These are phyloP conservation scores for Pandemis cinnamomeana DNA, from an alignment of 2,888 invertebrate species.

Conservation along the genomic window DNA sequence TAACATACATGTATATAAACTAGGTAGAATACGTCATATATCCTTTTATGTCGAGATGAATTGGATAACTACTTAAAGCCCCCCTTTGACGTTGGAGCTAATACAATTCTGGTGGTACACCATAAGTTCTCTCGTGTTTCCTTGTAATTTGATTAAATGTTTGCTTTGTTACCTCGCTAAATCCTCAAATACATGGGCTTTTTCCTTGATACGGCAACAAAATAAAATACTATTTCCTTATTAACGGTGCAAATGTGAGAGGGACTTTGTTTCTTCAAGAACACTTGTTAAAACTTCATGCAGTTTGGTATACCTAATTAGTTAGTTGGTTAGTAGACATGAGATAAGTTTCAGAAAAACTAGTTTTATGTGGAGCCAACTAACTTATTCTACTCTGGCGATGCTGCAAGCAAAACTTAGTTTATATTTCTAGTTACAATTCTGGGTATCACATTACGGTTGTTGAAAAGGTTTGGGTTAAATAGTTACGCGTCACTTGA, in stretches of 20 bases:
- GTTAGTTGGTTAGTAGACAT: too few relatives aligned
- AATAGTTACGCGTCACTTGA: too few relatives aligned
- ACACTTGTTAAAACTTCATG: neutral
- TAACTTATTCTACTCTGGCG: too few relatives aligned
- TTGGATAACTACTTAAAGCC: constrained; percentile 22
- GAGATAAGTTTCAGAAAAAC: too few relatives aligned
- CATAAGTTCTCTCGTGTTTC: constrained; percentile 36
- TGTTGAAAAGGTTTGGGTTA: too few relatives aligned
- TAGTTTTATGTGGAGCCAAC: too few relatives aligned
- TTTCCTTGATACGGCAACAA: constrained; percentile 19
- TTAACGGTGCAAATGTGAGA: neutral
- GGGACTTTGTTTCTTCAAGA: neutral
- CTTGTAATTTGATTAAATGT: constrained; percentile 38
- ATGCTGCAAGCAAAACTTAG: too few relatives aligned
- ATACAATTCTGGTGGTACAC: constrained; percentile 37
- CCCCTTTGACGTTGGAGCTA: constrained; percentile 32
- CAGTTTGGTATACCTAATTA: neutral
- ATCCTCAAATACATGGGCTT: constrained; percentile 21
- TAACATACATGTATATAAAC: neutral
- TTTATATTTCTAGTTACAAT: too few relatives aligned
- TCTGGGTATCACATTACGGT: too few relatives aligned
- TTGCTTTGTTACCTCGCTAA: constrained; percentile 27
- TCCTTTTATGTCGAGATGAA: neutral
- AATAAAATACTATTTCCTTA: neutral
- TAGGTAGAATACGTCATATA: neutral